phyloP scores from a whole-genome alignment of 2,113 vertebrate species.

The Brachyistius frenatus region DNA sequence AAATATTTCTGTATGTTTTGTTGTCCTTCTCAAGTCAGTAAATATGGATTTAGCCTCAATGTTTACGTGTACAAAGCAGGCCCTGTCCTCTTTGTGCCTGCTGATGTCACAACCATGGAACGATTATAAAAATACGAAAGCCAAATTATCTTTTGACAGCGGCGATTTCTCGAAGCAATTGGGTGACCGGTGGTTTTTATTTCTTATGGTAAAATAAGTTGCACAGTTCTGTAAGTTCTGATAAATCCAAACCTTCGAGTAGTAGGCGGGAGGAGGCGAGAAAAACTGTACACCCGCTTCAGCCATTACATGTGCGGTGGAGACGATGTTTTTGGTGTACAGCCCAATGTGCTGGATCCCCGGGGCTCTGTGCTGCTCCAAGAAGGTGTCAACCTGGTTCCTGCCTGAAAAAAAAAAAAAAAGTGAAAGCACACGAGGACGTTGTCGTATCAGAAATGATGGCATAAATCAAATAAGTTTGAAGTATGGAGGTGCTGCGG shows the following conservation, averaged over 20 bases:
- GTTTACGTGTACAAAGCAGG: not conserved
- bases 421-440: not conserved
- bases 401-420: constrained; percentile 63
- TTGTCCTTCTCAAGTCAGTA: not conserved
- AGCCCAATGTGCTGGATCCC: constrained; percentile 94
- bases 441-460: no score
- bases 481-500: no score
- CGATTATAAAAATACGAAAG: not conserved
- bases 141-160: not conserved
- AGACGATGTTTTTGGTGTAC: constrained; percentile 86
- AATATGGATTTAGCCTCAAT: not conserved
- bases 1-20: not conserved
- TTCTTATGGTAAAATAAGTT: not conserved
- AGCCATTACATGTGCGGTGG: constrained; percentile 78
- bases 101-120: constrained; percentile 16
- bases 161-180: not conserved
- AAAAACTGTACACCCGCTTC: constrained; percentile 85
- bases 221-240: not conserved
- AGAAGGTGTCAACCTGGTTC: constrained; percentile 93
- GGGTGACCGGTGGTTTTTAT: not conserved
- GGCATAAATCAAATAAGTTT: not conserved
- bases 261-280: constrained; percentile 88
- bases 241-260: constrained; percentile 82
- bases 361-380: constrained; percentile 86
- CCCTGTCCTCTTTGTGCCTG: constrained; percentile 7